Conservation (phyloP, 2,888 invertebrate genomes). For the Nasonia oneida region DNA sequence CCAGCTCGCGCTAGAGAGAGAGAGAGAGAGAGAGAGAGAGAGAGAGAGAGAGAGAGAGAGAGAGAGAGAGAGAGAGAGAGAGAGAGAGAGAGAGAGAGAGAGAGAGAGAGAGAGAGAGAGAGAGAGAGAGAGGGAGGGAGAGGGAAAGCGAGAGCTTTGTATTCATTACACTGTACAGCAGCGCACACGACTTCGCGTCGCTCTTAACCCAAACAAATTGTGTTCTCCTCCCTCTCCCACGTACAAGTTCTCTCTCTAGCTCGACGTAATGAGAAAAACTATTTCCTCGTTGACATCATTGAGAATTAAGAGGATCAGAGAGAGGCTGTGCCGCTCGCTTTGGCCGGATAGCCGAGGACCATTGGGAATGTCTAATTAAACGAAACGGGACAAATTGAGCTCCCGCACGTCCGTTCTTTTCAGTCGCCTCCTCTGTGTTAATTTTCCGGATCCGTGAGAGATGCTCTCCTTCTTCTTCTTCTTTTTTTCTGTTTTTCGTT, state of each 20-base stretch:
- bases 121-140: not conserved
- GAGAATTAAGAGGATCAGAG: slow-evolving; percentile 54
- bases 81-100: slow-evolving; percentile 43
- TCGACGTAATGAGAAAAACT: slow-evolving; percentile 58
- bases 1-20: not conserved
- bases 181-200: slow-evolving; percentile 42
- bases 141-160: slow-evolving; percentile 68
- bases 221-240: slow-evolving; percentile 16
- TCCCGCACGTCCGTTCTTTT: not conserved
- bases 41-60: not conserved
- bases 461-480: not conserved
- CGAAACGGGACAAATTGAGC: slow-evolving; percentile 33
- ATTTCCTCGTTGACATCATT: slow-evolving; percentile 43
- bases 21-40: not conserved
- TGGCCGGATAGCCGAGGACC: not conserved
- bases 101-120: not conserved
- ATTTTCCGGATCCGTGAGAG: not conserved
- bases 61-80: too few species aligned
- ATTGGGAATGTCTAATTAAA: slow-evolving; percentile 58
- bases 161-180: slow-evolving; percentile 71
- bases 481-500: not conserved
- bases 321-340: too few species aligned
- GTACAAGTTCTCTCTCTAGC: not conserved
- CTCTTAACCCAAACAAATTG: slow-evolving; percentile 75
- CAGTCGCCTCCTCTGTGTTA: not conserved